Evolutionary conservation across 2,113 vertebrate genomes (phyloP), one percentile per base, ranked within the genome.

Genomic region (Anarhynchus alexandrinus): DNA sequence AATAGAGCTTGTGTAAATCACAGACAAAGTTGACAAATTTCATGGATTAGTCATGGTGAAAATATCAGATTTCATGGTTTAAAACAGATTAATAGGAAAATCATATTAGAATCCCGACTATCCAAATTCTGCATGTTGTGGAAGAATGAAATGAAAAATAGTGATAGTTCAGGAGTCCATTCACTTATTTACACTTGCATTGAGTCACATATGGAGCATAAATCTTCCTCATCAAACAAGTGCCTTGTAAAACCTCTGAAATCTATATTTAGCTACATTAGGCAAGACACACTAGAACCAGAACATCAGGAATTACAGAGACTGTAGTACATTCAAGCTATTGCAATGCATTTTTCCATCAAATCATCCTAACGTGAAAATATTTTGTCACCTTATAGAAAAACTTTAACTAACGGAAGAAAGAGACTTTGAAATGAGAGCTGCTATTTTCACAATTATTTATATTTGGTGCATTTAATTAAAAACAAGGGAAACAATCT

Each of bases 1-100:
- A 96, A 97, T 25, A 96, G 91, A 96, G 71, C 86, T 96, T 97
- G 91, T 97, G 88, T 97, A 98, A 98, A 96, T 98, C 97, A 96
- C 86, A 85, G 95, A 94, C 87, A 85, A 97, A 97, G 96, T 88
- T 97, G 97, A 98, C 96, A 97, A 98, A 98, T 98, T 98, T 98
- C 97, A 98, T 58, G 95, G 96, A 97, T 98, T 97, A 97, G 97
- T 98, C 96, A 98, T 84, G 93, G 96, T 91, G 95, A 97, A 97
- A 97, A 95, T 97, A 98, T 96, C 95, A 93, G 92, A 98, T 98
- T 98, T 96, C 98, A 98, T 91, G 95, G 82, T 96, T 97, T 97
- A 96, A 97, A 97, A 96, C 76, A 96, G 95, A 96, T 96, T 97
- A 98, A 96, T 94, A 96, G 79, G 82, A 97, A 98, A 98, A 97